A percentile compares a stretch with the other conserved stretches of the same genome.
Conservation (phyloP, 2,888 invertebrate species). For the Chorisops tibialis region DNA sequence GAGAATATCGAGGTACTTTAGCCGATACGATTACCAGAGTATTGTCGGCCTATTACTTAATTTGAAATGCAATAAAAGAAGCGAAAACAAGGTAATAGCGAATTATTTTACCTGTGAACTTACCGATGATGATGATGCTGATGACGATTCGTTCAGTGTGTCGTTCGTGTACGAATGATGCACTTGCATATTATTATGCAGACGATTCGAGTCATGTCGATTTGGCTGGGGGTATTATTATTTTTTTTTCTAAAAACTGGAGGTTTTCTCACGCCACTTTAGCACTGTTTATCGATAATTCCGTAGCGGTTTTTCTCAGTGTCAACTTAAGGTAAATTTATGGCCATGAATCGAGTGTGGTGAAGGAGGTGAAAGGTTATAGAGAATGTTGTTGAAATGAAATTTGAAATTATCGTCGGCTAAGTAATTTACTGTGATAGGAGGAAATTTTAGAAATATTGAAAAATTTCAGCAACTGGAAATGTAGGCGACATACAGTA, state of each 20-base stretch:
- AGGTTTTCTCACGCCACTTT: conserved; percentile 14
- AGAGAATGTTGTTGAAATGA: no score
- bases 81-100: background rate
- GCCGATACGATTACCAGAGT: background rate
- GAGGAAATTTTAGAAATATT: no score
- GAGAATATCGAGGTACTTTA: background rate
- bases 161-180: background rate
- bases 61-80: conserved; percentile 10
- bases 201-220: background rate
- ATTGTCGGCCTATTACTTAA: conserved; percentile 18
- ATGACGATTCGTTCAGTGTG: background rate
- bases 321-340: conserved; percentile 12
- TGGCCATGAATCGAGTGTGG: conserved; percentile 2
- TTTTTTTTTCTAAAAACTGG: background rate
- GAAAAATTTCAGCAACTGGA: no score
- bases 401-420: no score
- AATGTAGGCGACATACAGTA: no score
- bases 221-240: background rate
- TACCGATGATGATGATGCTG: background rate
- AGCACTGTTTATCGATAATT: background rate
- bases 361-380: background rate
- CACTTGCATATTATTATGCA: background rate
- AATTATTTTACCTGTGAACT: background rate
- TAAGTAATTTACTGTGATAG: no score
- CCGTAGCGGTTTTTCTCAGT: background rate